Conservation (phyloP, 2,797 vertebrate genomes). For the Fratercula arctica region DNA sequence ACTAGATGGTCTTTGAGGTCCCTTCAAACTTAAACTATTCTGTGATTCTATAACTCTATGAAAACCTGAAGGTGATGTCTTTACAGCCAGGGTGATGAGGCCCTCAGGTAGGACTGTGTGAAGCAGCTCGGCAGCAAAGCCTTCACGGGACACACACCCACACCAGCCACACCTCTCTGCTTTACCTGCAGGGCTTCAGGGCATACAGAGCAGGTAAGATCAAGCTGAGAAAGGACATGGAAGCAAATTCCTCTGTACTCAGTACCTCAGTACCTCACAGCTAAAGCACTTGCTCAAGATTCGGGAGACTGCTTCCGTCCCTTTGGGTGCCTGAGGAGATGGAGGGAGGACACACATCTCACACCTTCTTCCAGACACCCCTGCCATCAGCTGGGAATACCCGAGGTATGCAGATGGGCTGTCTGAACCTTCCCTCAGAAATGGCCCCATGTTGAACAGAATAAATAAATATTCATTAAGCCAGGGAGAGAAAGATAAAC, state of each 20-base stretch:
- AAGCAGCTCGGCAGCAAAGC: neutral
- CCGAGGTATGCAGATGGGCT: rapidly evolving
- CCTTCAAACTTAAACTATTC: neutral
- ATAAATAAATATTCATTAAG: neutral
- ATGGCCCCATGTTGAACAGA: neutral
- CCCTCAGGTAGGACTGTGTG: neutral
- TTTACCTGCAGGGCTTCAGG: neutral
- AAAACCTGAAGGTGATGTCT: neutral
- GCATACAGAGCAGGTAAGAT: neutral
- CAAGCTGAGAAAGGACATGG: neutral
- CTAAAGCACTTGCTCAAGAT: neutral
- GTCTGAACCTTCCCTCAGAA: neutral
- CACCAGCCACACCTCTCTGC: neutral
- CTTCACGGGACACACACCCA: rapidly evolving
- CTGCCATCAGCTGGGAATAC: neutral
- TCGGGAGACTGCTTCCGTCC: neutral
- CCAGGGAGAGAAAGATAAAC: neutral
- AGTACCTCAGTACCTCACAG: neutral
- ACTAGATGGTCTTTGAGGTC: neutral
- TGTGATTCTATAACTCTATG: neutral
- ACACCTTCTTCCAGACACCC: neutral
- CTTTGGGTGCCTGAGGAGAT: neutral
- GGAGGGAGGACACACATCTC: neutral
- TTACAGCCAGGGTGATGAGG: neutral
- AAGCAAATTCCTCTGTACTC: neutral